Evolutionary conservation across 2,113 vertebrate genomes (phyloP).

Genomic region (Carettochelys insculpta): DNA sequence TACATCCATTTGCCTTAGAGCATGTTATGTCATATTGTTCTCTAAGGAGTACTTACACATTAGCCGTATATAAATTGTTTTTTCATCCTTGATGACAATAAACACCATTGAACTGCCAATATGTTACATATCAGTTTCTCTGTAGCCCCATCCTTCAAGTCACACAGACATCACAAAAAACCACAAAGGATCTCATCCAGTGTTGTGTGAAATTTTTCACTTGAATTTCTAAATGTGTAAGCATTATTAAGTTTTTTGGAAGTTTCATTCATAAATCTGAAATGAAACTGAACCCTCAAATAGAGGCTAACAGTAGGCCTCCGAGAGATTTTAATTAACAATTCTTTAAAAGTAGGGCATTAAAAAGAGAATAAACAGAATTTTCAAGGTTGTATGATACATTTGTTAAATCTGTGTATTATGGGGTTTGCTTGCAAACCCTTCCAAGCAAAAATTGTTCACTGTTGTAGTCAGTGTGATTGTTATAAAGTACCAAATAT

Average conservation of each 20-base stretch:
- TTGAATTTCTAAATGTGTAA: conserved; percentile 48
- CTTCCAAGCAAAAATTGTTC: not conserved
- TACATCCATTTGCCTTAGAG: conserved; percentile 54
- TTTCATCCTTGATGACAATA: conserved; percentile 20
- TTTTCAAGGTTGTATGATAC: not conserved
- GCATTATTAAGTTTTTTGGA: conserved; percentile 53
- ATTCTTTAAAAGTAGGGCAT: conserved; percentile 32
- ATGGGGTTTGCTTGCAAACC: not conserved
- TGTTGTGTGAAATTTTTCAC: conserved; percentile 42
- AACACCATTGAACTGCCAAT: conserved; percentile 2
- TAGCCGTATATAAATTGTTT: conserved; percentile 57
- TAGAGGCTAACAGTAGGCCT: conserved; percentile 36
- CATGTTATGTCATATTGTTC: not conserved
- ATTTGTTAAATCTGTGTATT: not conserved
- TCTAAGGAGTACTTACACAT: conserved; percentile 33
- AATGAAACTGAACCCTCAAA: conserved; percentile 18
- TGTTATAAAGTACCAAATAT: not conserved
- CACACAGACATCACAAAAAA: not conserved
- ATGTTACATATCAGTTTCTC: not conserved
- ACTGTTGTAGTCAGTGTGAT: not conserved
- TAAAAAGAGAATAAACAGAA: conserved; percentile 20
- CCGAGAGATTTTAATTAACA: conserved; percentile 46
- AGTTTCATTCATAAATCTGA: conserved; percentile 55
- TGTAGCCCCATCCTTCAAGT: not conserved
- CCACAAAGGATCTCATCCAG: conserved; percentile 47